A percentile compares a stretch with the other conserved stretches of the same genome.
Evolutionary conservation across 2,888 invertebrate species (phyloP).

Genomic region (Polietes domitor): DNA sequence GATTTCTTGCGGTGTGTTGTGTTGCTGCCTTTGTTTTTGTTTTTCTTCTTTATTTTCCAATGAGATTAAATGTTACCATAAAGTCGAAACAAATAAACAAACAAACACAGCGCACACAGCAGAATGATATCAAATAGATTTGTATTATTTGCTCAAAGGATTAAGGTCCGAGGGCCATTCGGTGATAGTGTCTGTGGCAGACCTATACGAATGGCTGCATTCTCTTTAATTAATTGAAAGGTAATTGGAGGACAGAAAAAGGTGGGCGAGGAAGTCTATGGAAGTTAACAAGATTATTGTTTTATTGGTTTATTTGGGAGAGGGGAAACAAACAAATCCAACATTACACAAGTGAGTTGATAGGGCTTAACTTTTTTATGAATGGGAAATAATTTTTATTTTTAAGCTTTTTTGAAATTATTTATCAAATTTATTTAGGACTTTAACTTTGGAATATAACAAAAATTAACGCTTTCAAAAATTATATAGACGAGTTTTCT

Average conservation of each 20-base stretch:
- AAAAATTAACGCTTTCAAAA: no score
- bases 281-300: neutral
- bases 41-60: neutral
- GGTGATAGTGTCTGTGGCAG: neutral
- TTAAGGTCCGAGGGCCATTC: neutral
- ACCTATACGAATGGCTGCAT: neutral
- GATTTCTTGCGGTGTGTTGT: neutral
- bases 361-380: neutral
- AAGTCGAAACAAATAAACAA: neutral
- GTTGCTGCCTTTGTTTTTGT: neutral
- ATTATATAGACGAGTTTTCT: no score
- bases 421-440: no score
- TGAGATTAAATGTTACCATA: slow-evolving; percentile 25
- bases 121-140: neutral
- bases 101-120: neutral
- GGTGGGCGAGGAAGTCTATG: neutral
- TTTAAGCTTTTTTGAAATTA: neutral
- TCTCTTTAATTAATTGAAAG: slow-evolving; percentile 2
- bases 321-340: no score
- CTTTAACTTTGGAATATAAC: no score
- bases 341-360: neutral
- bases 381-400: neutral
- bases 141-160: slow-evolving; percentile 8
- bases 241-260: neutral
- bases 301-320: neutral